phyloP scores from a whole-genome alignment of 1,140 invertebrate species.

The Cecropterus lyciades region DNA sequence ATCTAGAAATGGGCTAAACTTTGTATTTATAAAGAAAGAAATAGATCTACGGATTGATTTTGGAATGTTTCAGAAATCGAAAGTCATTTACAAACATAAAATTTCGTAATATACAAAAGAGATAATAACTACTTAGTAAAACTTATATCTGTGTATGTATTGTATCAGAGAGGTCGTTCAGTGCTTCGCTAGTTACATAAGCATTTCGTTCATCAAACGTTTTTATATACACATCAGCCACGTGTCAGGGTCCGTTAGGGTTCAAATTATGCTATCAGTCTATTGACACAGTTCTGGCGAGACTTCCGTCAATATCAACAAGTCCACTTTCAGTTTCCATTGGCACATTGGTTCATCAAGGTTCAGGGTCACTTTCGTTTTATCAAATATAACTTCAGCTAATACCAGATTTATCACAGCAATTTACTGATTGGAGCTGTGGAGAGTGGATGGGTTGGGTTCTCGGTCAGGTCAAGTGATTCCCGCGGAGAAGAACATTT shows the following conservation, averaged over 20 bases:
- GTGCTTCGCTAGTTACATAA: constrained; percentile 23
- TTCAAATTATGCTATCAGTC: constrained; percentile 32
- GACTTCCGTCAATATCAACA: constrained; percentile 39
- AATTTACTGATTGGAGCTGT: background rate
- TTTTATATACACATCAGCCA: constrained; percentile 17
- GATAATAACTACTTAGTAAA: too few relatives aligned
- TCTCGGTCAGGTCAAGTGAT: constrained; percentile 48
- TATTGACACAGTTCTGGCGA: constrained; percentile 34
- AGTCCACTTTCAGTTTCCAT: constrained; percentile 51
- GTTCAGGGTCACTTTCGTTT: constrained; percentile 49
- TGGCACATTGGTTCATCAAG: constrained; percentile 44
- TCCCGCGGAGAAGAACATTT: constrained; percentile 61
- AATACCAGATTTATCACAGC: background rate
- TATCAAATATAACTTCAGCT: constrained; percentile 34
- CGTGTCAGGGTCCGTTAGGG: constrained; percentile 24
- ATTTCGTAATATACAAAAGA: too few relatives aligned
- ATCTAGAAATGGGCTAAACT: too few relatives aligned
- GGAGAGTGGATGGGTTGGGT: constrained; percentile 19
- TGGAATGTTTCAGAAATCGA: too few relatives aligned
- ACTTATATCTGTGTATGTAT: background rate
- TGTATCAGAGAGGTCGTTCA: constrained; percentile 11
- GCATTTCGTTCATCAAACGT: constrained; percentile 13
- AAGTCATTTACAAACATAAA: too few relatives aligned
- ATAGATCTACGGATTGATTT: too few relatives aligned
- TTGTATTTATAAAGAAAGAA: too few relatives aligned